Base-by-base conservation (phyloP, 2,888 invertebrate genomes). In the Trichacis sp. region DNA sequence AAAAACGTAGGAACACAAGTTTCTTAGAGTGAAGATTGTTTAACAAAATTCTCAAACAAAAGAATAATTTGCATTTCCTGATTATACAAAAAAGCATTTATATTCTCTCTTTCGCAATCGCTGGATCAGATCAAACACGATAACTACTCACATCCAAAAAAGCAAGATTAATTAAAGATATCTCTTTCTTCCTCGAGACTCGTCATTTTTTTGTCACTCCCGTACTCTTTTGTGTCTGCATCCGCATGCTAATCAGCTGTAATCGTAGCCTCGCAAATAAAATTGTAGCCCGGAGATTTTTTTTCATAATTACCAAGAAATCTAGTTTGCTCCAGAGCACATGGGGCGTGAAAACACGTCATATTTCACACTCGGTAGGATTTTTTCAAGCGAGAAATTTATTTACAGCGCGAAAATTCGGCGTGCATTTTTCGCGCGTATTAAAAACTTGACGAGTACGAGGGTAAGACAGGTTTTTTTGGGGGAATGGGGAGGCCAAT, bases 181-280 rank as follows among this genome's bases (percentile, higher is more conserved):
- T 6, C 29, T 4, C 29, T 29, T 9, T 9, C 9, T 29, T 29
- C 9, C 4, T 6, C 57, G 59, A 72, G 73, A 73, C 74, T 74
- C 72, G 74, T 72, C 70, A 70, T 69, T 74, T 74, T 73, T 49
- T 59, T 62, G 63, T 64, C 69, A 65, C n/a, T n/a, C n/a, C n/a
- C n/a, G n/a, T n/a, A n/a, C 55, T 56, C 63, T 53, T 65, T 64
- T 60, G 62, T 69, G 48, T 71, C 49, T 51, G 64, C 67, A 77
- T 79, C 79, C 75, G 79, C 77, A 79, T 79, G 75, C 76, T 75
- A 79, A 79, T 79, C 68, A 45, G 49, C 24, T 24, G 46, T 24
- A 24, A 46, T 46, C 46, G 18, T 46, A 24, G 14, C 46, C 24
- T 24, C 24, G 46, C 46, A 46, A 46, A 46, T 46, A 46, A 46